These are phyloP conservation scores for Tadarida brasiliensis DNA, from an alignment of 2,797 vertebrate genomes.

Conservation along the genomic window DNA sequence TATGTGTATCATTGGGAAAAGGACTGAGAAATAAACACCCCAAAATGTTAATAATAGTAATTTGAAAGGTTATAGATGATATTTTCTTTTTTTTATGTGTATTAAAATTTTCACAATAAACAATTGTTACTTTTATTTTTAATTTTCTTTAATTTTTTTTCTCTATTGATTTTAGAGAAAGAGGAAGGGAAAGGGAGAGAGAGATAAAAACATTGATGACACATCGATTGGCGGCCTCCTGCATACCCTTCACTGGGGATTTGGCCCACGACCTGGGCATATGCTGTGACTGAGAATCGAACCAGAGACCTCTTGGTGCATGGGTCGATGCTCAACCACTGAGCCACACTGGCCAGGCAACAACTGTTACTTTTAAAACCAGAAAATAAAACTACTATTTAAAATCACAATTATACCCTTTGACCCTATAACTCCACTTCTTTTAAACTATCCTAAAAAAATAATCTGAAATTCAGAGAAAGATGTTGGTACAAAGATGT, in stretches of 20 bases:
- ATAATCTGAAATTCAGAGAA: slow-evolving; percentile 18
- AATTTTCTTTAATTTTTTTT: no score
- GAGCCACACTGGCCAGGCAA: background rate
- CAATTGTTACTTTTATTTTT: background rate
- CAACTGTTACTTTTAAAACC: slow-evolving; percentile 42
- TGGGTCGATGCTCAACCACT: no score
- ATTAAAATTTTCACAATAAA: background rate
- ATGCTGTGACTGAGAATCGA: no score
- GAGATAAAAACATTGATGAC: no score
- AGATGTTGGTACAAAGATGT: slow-evolving; percentile 10
- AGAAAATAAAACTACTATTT: slow-evolving; percentile 38
- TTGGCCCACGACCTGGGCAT: no score
- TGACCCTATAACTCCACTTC: background rate
- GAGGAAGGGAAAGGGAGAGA: no score
- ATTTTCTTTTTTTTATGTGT: background rate
- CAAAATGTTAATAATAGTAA: background rate
- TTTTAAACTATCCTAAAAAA: slow-evolving; percentile 29
- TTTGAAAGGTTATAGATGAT: slow-evolving; percentile 25
- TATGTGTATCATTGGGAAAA: background rate
- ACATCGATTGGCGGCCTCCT: no score
- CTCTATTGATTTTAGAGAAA: no score
- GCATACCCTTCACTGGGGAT: no score
- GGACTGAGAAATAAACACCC: background rate
- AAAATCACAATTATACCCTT: background rate
- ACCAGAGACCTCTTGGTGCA: no score